Base-by-base conservation (phyloP, 2,113 vertebrate species). In the Lasiurus borealis region DNA sequence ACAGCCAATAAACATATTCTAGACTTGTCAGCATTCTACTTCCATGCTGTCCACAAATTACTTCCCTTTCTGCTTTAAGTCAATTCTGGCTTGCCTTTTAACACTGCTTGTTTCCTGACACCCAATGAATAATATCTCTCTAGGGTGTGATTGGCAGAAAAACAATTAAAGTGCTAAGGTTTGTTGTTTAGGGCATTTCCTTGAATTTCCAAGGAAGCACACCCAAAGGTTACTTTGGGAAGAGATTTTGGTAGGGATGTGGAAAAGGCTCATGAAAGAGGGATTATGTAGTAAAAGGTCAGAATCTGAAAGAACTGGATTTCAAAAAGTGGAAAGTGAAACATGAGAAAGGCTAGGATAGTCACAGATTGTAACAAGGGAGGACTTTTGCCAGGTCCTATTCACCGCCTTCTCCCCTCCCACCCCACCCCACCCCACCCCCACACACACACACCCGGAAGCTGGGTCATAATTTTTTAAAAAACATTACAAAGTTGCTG, bases 181-280 rank as follows among this genome's bases (percentile, higher is more conserved):
- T 88, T 68, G 12, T 86, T 90, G 68, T 62, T 76, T 40, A 62
- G 46, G 40, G 36, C 18, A 44, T 95, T 91, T 91, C 19, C 52
- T 94, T 91, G 64, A 59, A 27, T 36, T 31, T 6, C 48, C 76
- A 82, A 92, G 57, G 36, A 93, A 94, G 27, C 66, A 73, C 91
- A 88, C 62, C 31, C 15, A 88, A 80, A 54, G 46, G 78, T 78
- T 50, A 78, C n/a, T 46, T 94, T 21, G 1, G 82, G 85, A 87
- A 34, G 40, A 82, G 13, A 88, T 34, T 54, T 84, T 40, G 50
- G 16, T 46, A 76, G 29, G 54, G 29, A 93, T 1, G 18, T 7
- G 81, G 80, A 69, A 72, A 62, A 92, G 5, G 9, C 66, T 57
- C 16, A 52, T 44, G 62, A 57, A 44, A 91, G 52, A 64, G 9